Conservation (phyloP, 2,113 vertebrate genomes). For the Zapus hudsonius region DNA sequence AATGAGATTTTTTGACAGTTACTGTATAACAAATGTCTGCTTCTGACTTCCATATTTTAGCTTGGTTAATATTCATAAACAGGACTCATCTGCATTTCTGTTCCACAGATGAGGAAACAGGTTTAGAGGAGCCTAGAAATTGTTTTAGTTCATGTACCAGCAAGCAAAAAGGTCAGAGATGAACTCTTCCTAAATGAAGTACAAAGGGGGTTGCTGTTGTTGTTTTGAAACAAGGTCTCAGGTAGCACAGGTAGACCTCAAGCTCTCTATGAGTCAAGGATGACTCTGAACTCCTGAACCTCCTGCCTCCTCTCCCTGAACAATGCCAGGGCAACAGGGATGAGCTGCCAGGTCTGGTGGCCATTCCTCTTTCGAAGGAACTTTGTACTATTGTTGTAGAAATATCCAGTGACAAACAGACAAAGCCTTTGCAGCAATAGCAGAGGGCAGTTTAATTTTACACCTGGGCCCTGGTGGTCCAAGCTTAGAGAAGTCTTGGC, state of each 20-base stretch:
- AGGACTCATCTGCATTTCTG: not conserved
- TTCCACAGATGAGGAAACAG: constrained; percentile 20
- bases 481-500: too few species aligned
- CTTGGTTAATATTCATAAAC: not conserved
- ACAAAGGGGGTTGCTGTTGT: not conserved
- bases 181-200: not conserved
- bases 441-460: too few species aligned
- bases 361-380: not conserved
- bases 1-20: not conserved
- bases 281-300: not conserved
- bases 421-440: too few species aligned
- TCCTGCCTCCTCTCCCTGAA: not conserved
- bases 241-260: too few species aligned
- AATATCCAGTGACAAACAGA: too few species aligned
- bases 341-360: too few species aligned
- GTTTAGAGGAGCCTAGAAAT: not conserved
- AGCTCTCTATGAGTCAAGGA: not conserved
- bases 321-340: too few species aligned
- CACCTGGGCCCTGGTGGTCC: too few species aligned
- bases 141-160: not conserved
- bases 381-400: too few species aligned
- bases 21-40: not conserved
- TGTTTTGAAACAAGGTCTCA: not conserved
- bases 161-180: not conserved
- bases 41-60: not conserved